Percentiles rank a stretch among this genome's conserved stretches.
These are phyloP conservation scores for Pachliopta kotzebuea DNA, from an alignment of 2,888 invertebrate species.

Conservation along the genomic window DNA sequence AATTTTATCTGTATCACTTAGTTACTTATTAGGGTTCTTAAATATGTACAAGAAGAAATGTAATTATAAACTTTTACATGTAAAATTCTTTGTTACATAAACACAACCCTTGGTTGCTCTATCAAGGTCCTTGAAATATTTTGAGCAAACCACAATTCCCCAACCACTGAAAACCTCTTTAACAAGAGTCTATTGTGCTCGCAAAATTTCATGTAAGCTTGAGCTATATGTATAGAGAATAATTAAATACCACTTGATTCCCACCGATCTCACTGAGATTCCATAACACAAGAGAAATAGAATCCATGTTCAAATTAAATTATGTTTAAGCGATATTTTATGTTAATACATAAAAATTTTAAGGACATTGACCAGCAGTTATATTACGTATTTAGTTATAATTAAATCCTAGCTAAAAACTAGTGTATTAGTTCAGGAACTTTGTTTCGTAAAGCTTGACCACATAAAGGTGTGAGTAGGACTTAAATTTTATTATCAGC, in stretches of 20 bases:
- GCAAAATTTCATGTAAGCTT: neutral
- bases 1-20: too few species aligned
- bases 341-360: neutral
- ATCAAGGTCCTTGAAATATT: slow-evolving; percentile 8
- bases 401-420: too few species aligned
- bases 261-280: slow-evolving; percentile 2
- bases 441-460: too few species aligned
- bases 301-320: neutral
- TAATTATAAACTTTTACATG: neutral
- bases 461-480: too few species aligned
- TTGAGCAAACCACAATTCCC: slow-evolving; percentile 9
- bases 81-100: neutral
- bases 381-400: too few species aligned
- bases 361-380: too few species aligned
- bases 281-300: slow-evolving; percentile 3
- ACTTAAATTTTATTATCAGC: too few species aligned
- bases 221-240: neutral
- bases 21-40: too few species aligned
- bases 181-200: slow-evolving; percentile 2
- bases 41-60: neutral
- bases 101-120: neutral
- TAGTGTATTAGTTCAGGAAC: too few species aligned
- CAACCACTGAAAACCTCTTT: slow-evolving; percentile 1
- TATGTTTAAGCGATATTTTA: neutral
- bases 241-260: slow-evolving; percentile 17